Base-by-base conservation (phyloP, 2,888 invertebrate genomes). In the Strigamia maritima region DNA sequence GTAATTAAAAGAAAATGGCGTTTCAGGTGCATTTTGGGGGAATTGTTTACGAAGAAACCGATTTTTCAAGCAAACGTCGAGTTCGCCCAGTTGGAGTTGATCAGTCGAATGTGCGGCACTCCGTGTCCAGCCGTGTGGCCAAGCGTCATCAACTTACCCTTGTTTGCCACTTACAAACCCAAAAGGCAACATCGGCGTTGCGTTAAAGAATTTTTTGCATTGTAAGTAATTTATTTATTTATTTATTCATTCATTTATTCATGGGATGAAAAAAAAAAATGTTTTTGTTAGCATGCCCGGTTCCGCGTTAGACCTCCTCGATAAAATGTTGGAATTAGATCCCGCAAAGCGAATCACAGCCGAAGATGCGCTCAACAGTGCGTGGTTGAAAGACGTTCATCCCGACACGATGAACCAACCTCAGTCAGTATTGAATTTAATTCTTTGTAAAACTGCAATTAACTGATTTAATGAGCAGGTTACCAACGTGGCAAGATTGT, bases 121-220 rank as follows among this genome's bases (percentile, higher is more conserved):
- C 98, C 98, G 0, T 92, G 94, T 54, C 97, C 98, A 0, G 95
- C 95, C 70, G 95, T 95, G 54, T 99, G 98, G 98, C 98, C 98
- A 10, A 90, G 93, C 85, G 97, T 99, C 76, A 94, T 96, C 81
- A 92, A 93, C 85, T 89, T 99, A 82, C 98, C 98, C 0, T 90
- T 94, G 3, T 99, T 95, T 90, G 92, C 94, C 85, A 93, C 94
- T 35, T 89, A 98, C 75, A 94, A 95, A 83, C 94, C 95, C 49
- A 97, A 96, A 88, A 93, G 94, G 84, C 91, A 92, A 82, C 93
- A 97, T 88, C 90, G 94, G 83, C 90, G 99, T 81, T 90, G 93
- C 82, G 89, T 99, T 79, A 89, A 96, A 38, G 98, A 98, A 83
- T 95, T 97, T 84, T 98, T 97, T 88, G 90, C 93, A 78, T 86